Conservation (phyloP, 2,797 vertebrate species). For the Enoplosus armatus region DNA sequence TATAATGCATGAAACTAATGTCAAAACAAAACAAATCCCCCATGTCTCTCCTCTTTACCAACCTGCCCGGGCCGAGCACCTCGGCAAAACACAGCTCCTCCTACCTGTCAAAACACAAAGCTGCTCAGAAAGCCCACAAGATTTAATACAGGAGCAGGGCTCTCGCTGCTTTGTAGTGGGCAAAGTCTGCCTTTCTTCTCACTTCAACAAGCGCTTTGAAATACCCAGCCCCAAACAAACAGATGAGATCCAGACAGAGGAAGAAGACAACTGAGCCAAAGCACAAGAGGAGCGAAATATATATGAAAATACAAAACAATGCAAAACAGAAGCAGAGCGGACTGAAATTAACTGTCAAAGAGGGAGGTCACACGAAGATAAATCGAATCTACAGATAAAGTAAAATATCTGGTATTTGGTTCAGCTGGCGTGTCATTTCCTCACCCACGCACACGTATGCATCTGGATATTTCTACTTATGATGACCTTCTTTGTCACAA, state of each 20-base stretch:
- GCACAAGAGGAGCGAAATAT: neutral
- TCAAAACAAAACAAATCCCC: slow-evolving; percentile 29
- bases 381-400: neutral
- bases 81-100: slow-evolving; percentile 45
- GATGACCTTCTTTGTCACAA: neutral
- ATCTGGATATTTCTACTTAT: neutral
- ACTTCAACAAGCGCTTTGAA: slow-evolving; percentile 28
- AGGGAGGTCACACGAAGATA: neutral
- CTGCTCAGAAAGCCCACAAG: slow-evolving; percentile 42
- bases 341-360: slow-evolving; percentile 8
- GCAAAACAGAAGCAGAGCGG: neutral
- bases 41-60: neutral
- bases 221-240: slow-evolving; percentile 17
- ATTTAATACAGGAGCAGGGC: slow-evolving; percentile 27
- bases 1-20: neutral
- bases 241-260: slow-evolving; percentile 16
- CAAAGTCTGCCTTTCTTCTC: slow-evolving; percentile 42
- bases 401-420: too few species aligned
- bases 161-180: slow-evolving; percentile 37
- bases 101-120: slow-evolving; percentile 58
- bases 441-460: neutral
- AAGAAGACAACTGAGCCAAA: neutral
- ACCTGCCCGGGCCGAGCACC: slow-evolving; percentile 1
- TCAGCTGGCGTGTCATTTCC: neutral
- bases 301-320: neutral